Conservation (phyloP, 2,888 invertebrate species). For the Heliconius sara region DNA sequence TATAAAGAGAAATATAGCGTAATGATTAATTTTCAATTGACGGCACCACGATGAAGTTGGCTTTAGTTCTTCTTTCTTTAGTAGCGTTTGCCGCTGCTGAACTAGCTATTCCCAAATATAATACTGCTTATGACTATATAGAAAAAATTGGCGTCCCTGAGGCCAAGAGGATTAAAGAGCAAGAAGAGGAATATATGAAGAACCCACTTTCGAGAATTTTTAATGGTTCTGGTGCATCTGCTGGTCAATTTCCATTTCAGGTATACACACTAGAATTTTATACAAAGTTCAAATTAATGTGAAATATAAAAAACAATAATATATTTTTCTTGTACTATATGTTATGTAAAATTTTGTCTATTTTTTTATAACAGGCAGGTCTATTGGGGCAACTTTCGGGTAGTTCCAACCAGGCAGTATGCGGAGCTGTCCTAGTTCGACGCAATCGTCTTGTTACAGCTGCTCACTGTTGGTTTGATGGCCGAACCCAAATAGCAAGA, state of each 20-base stretch:
- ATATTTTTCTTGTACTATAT: not conserved
- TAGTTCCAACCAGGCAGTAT: conserved; percentile 40
- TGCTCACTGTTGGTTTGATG: conserved; percentile 63
- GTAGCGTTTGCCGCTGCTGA: not conserved
- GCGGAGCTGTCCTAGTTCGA: conserved; percentile 64
- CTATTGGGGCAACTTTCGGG: too few relatives aligned
- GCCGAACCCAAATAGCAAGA: conserved; percentile 38
- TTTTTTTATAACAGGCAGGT: too few relatives aligned
- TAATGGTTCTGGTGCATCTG: not conserved
- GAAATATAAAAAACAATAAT: too few relatives aligned
- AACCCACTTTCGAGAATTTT: not conserved
- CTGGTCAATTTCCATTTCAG: not conserved
- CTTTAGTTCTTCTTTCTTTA: not conserved
- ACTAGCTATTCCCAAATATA: too few relatives aligned
- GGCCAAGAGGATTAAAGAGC: not conserved
- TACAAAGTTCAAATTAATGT: too few relatives aligned
- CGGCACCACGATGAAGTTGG: conserved; percentile 1
- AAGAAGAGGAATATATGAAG: not conserved
- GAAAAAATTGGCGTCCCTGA: too few relatives aligned
- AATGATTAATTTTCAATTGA: too few relatives aligned
- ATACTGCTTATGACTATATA: too few relatives aligned
- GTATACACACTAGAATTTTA: too few relatives aligned
- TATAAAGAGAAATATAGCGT: too few relatives aligned
- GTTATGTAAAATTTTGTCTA: not conserved
- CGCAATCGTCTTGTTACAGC: conserved; percentile 48